Evolutionary conservation across 2,888 invertebrate species (phyloP).

Genomic region (Callyntrura guangdongensis): DNA sequence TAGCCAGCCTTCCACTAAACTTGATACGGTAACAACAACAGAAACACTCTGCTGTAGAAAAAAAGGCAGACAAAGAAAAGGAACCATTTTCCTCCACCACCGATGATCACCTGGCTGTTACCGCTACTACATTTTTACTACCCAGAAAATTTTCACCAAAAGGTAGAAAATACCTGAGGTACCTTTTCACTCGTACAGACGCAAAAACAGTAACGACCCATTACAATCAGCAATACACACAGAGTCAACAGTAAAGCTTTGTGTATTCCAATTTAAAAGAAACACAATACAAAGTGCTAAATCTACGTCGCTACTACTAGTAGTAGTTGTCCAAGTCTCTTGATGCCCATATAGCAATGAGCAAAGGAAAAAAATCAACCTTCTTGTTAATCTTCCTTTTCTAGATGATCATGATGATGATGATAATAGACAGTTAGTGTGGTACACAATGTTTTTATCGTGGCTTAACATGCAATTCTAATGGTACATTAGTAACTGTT

Average conservation of each 20-base stretch:
- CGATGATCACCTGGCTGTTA: neutral
- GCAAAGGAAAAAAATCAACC: neutral
- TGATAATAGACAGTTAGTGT: constrained; percentile 43
- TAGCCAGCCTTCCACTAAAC: neutral
- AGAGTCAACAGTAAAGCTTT: no score
- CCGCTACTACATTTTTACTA: neutral
- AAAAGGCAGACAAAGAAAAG: neutral
- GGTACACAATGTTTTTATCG: constrained; percentile 32
- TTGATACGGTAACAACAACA: neutral
- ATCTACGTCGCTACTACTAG: no score
- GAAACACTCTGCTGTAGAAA: neutral
- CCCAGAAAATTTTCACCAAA: constrained; percentile 1
- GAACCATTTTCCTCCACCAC: neutral
- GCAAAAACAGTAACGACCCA: no score
- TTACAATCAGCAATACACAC: no score
- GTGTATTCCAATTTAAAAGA: no score
- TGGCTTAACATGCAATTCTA: constrained; percentile 37
- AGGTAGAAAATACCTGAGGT: neutral
- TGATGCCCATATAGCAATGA: neutral
- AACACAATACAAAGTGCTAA: no score
- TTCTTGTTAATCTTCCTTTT: constrained; percentile 24
- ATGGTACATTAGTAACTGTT: constrained; percentile 15
- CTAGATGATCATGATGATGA: constrained; percentile 4
- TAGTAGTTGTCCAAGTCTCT: neutral
- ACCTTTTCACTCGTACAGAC: no score